Base-by-base conservation (phyloP, 1,140 invertebrate genomes). In the Dinothrombium tinctorium region DNA sequence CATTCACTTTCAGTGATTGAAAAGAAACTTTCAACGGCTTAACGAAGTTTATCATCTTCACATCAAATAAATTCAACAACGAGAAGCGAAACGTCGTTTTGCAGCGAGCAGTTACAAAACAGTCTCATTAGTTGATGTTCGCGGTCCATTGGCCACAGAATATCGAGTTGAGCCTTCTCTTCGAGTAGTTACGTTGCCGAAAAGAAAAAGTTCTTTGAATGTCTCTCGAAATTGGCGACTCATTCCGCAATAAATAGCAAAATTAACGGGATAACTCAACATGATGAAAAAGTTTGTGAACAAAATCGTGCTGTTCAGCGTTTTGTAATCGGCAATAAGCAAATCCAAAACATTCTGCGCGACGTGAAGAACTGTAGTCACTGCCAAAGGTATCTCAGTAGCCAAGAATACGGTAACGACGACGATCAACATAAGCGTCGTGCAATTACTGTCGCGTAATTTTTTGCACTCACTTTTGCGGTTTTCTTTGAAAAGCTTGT, bases 181-280 rank as follows among this genome's bases (percentile, higher is more conserved):
- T 42, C 48, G 29, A 9, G 6, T 15, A 0, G 37, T 20, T 4
- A 11, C 4, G 6, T 17, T 8, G 0, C 22, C 24, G 6, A 21
- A 26, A 9, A 40, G 17, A 22, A 90, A 89, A 3, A 90, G 62
- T 50, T 81, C 73, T 50, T 81, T 82, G 59, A 90, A 92, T 0
- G 84, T 90, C 56, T 87, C 80, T 23, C 84, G 63, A 54, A 92
- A 92, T 54, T 87, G 80, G 19, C 80, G 64, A 35, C 76, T 82
- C 84, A 90, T 90, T 4, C 81, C 81, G 55, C 83, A 90, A 55
- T 92, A 92, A 44, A 92, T 89, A 40, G 81, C 82, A 53, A 92
- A 92, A 59, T 90, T 87, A 41, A 89, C 74, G 0, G 83, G 83
- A 57, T 89, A 90, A 15, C 75, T 80, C 6, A 84, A 64, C 32